Evolutionary conservation across 1,140 invertebrate genomes (phyloP).

Genomic region (Drosophila triauraria): DNA sequence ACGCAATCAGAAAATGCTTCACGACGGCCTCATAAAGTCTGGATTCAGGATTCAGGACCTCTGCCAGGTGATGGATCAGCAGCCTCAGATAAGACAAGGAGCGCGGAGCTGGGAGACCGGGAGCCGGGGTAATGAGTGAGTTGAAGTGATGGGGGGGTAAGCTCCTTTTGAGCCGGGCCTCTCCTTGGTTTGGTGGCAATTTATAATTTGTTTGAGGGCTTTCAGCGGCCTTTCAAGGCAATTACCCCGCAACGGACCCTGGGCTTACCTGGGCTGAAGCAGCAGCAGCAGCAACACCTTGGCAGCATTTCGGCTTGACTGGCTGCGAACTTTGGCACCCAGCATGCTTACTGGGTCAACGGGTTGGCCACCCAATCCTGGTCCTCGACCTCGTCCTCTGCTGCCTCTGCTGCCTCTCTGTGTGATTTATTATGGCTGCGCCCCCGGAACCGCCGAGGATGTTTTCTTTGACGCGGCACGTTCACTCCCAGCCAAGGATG

Average conservation of each 20-base stretch:
- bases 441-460: constrained; percentile 34
- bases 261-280: constrained; percentile 48
- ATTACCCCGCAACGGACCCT: constrained; percentile 49
- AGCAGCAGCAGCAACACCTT: constrained; percentile 19
- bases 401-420: too few species aligned
- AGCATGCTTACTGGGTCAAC: constrained; percentile 69
- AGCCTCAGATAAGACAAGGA: constrained; percentile 66
- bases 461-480: constrained; percentile 67
- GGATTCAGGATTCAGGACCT: constrained; percentile 16
- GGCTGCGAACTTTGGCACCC: constrained; percentile 53
- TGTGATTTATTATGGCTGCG: constrained; percentile 59
- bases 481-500: constrained; percentile 43
- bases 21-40: constrained; percentile 41
- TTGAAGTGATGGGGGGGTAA: constrained; percentile 52
- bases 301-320: constrained; percentile 60
- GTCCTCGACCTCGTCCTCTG: constrained; percentile 5
- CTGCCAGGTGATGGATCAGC: constrained; percentile 71
- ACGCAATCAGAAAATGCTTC: constrained; percentile 79
- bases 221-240: constrained; percentile 77
- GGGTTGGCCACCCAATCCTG: constrained; percentile 17
- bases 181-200: constrained; percentile 50
- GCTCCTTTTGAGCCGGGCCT: constrained; percentile 61
- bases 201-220: constrained; percentile 77
- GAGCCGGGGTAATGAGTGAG: constrained; percentile 65
- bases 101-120: not conserved